Evolutionary conservation across 2,888 invertebrate species (phyloP).

Genomic region (Timema cristinae): DNA sequence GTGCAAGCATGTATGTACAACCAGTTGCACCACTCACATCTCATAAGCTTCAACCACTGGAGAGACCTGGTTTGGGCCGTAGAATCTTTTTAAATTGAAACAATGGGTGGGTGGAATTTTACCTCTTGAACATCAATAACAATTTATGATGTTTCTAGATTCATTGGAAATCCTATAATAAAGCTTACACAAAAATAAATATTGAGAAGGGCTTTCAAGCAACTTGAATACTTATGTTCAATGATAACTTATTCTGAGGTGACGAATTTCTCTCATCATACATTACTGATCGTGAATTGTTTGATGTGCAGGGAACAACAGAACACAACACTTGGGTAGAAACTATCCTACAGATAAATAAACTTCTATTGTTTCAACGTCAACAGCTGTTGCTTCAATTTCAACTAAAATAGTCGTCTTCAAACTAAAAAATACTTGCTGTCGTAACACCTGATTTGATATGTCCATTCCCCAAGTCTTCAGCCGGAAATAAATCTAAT

Average conservation of each 20-base stretch:
- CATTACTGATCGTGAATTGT: neutral
- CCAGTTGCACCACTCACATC: neutral
- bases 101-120: conserved; percentile 5
- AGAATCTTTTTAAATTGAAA: neutral
- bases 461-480: too few relatives aligned
- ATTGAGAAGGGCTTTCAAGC: conserved; percentile 12
- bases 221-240: conserved; percentile 11
- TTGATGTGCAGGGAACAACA: neutral
- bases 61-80: neutral
- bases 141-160: conserved; percentile 4
- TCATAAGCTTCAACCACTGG: neutral
- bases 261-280: conserved; percentile 11
- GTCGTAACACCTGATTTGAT: too few relatives aligned
- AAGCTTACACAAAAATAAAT: conserved; percentile 7
- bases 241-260: conserved; percentile 13
- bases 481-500: too few relatives aligned
- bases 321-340: neutral
- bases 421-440: too few relatives aligned
- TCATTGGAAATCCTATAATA: neutral
- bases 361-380: too few relatives aligned
- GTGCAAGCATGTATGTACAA: too few relatives aligned
- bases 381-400: too few relatives aligned
- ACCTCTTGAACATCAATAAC: neutral
- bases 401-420: too few relatives aligned
- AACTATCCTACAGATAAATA: too few relatives aligned